Conservation (phyloP, 2,797 vertebrate species). For the Sebastiscus tertius region DNA sequence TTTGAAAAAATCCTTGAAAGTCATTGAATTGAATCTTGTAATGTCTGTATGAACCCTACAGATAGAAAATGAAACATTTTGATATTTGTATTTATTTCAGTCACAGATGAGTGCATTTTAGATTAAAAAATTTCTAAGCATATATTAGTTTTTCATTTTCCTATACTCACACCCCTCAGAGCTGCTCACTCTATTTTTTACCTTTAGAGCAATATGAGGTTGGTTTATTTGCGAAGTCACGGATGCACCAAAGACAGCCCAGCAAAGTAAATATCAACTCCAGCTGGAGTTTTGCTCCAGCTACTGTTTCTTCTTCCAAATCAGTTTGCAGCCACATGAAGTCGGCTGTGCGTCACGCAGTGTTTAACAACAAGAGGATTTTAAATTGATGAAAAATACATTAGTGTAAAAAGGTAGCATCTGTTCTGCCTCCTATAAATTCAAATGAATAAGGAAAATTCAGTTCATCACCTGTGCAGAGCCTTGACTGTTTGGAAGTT, state of each 20-base stretch:
- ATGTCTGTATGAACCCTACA: not conserved
- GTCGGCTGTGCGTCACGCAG: not conserved
- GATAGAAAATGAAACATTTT: not conserved
- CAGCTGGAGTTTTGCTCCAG: slow-evolving; percentile 3
- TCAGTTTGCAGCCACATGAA: slow-evolving; percentile 18
- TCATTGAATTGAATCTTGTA: not conserved
- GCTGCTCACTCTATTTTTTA: not conserved
- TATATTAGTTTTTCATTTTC: not conserved
- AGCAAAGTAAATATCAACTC: slow-evolving; percentile 12
- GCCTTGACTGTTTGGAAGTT: not conserved
- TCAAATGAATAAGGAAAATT: not conserved
- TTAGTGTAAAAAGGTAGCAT: not conserved
- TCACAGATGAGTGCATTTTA: not conserved
- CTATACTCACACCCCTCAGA: not conserved
- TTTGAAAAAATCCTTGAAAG: not conserved
- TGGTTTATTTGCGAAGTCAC: slow-evolving; percentile 28
- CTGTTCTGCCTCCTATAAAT: not conserved
- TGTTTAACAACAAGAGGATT: slow-evolving; percentile 19
- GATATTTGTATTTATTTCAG: not conserved
- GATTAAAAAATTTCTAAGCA: not conserved
- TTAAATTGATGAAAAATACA: not conserved
- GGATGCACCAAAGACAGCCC: not conserved
- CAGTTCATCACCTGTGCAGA: not conserved
- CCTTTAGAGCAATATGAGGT: not conserved
- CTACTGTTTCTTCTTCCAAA: slow-evolving; percentile 11